Evolutionary conservation across 2,888 invertebrate genomes (phyloP), one percentile per base, ranked within the genome.

Genomic region (Tachina grossa): DNA sequence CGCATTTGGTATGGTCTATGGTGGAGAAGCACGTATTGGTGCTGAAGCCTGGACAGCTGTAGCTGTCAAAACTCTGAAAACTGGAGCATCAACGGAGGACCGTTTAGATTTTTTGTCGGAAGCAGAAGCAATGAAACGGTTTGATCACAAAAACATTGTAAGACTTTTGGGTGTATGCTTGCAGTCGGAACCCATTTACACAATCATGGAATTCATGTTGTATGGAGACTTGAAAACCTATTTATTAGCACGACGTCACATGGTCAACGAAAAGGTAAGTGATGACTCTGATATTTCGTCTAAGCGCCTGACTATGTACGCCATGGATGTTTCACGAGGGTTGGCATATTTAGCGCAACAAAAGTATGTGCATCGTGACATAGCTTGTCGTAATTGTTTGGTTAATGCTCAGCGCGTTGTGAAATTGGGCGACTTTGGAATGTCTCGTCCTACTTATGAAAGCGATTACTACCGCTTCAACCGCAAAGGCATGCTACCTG

Each of bases 121-220:
- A 92, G 98, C 98, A 1, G 97, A 98, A 91, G 96, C 97, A 31
- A 98, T 98, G 98, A 98, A 98, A 91, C 94, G 97, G 65, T 97
- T 98, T 92, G 96, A 97, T 78, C 98, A 98, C 91, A 95, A 96
- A 89, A 98, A 98, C 92, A 96, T 98, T 76, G 96, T 98, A 14
- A 95, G 95, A 88, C 93, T 98, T 45, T 93, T 98, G 22, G 98
- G 96, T 1, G 97, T 98, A 13, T 97, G 97, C 89, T 96, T 97
- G 1, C 95, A 96, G 90, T 95, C 95, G 61, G 97, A 97, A 89
- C 98, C 98, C 0, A 96, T 98, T 61, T 96, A 97, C 90, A 97
- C 97, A 0, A 95, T 98, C 14, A 98, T 98, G 98, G 98, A 98
- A 92, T 97, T 97, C 90, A 97, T 98, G 97, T 93, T 98, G 51